Evolutionary conservation across 35 echinoderm and acorn worm species (phyloP), one percentile per base, ranked within the genome.

Genomic region (Lytechinus pictus): DNA sequence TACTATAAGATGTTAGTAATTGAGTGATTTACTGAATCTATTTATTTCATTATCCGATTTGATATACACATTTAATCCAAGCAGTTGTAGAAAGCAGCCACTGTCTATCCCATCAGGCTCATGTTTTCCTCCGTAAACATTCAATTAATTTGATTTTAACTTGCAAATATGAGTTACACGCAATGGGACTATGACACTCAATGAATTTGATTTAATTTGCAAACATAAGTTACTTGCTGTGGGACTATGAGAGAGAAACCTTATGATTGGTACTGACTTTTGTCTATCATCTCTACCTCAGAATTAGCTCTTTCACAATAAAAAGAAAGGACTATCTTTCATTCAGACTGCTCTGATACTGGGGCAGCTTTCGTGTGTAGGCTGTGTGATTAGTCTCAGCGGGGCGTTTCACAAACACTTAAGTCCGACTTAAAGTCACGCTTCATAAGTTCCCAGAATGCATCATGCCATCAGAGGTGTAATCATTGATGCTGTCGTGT

Each of bases 271-370:
- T 93, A 93, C 92, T 93, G 92, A 93, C 54, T 27, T 53, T 55
- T 93, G 92, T 93, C 92, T 93, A 54, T 93, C 88, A 93, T 93
- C 52, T 93, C 92, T 93, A 93, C 92, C 92, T 93, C 92, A 93
- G n/a, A 93, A 57, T 33, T 93, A 93, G 92, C 53, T 93, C 92
- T 93, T 93, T 93, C 92, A 93, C 88, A 90, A 90, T 90, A 90
- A 54, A 29, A 90, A 90, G 52, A 44, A 44, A 90, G 14, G 33
- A 54, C 5, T 21, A 52, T 54, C 88, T 90, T 90, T 90, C 88
- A 90, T 6, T 90, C 28, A 44, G 28, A 14, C 29, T 90, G 88
- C 88, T 90, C 28, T 29, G 88, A 79, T 79, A 79, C 9, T n/a
- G 19, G 66, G 66, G 66, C 66, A n/a, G 66, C 16, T 19, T 79